A percentile compares a stretch with the other conserved stretches of the same genome.
Evolutionary conservation across 2,888 invertebrate species (phyloP).

Genomic region (Leucoptera coffeella): DNA sequence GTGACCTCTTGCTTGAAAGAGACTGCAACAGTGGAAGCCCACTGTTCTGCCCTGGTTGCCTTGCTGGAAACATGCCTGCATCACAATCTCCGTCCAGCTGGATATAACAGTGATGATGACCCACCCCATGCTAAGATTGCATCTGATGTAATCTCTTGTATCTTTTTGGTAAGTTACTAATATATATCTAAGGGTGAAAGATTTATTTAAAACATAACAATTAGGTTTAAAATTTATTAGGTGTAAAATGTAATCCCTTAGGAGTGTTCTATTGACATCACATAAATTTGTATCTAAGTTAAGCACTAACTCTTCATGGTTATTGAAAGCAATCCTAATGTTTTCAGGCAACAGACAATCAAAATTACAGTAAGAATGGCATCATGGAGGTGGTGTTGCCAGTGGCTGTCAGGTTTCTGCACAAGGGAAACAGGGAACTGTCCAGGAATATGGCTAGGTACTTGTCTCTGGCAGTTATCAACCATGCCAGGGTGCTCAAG

Average conservation of each 20-base stretch:
- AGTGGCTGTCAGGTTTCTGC: constrained; percentile 85
- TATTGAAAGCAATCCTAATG: too few species aligned
- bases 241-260: too few species aligned
- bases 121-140: constrained; percentile 96
- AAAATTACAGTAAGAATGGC: constrained; percentile 56
- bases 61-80: constrained; percentile 82
- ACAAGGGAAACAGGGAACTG: constrained; percentile 84
- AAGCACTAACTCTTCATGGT: too few species aligned
- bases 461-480: constrained; percentile 85
- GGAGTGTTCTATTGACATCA: too few species aligned
- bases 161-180: constrained; percentile 85
- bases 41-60: constrained; percentile 76
- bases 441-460: constrained; percentile 88
- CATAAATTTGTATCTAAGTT: too few species aligned
- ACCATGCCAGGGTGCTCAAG: constrained; percentile 79
- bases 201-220: too few species aligned
- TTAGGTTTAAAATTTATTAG: too few species aligned
- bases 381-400: constrained; percentile 82
- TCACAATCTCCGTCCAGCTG: constrained; percentile 76
- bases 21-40: constrained; percentile 78
- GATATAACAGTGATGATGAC: constrained; percentile 69
- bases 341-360: constrained; percentile 38
- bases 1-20: constrained; percentile 88
- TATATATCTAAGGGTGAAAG: too few species aligned
- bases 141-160: constrained; percentile 89